Conservation (phyloP, 2,113 vertebrate species). For the Hipposideros armiger region DNA sequence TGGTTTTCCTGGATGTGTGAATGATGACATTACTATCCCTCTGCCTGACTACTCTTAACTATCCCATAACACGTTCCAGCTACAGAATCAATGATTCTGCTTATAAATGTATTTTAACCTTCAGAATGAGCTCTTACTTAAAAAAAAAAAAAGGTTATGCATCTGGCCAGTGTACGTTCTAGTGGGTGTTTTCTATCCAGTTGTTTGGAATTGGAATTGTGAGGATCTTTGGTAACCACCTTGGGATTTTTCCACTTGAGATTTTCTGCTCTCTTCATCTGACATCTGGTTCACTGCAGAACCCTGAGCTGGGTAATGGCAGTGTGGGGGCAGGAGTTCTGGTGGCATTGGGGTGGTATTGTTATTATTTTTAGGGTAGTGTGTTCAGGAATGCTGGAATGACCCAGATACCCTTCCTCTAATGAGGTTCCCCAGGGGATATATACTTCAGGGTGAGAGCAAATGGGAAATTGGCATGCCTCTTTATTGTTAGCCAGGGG, state of each 20-base stretch:
- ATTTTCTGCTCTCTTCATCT: neutral
- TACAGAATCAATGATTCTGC: neutral
- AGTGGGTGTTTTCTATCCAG: neutral
- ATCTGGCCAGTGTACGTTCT: neutral
- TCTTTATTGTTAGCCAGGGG: neutral
- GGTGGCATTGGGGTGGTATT: too few species aligned
- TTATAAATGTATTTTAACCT: neutral
- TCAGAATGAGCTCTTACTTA: neutral
- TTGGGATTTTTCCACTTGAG: neutral
- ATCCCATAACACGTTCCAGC: neutral
- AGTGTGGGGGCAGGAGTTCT: rapidly evolving
- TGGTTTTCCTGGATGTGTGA: neutral
- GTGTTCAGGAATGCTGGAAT: neutral
- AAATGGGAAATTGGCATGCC: neutral
- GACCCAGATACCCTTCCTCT: neutral
- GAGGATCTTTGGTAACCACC: neutral
- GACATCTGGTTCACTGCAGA: neutral
- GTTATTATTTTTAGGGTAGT: neutral
- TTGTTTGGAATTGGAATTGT: neutral
- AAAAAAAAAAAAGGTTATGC: neutral
- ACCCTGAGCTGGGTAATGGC: neutral
- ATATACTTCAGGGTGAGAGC: neutral
- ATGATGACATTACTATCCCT: neutral
- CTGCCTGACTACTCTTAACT: neutral
- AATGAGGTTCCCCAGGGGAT: neutral